phyloP scores from a whole-genome alignment of 2,113 vertebrate genomes.

The Phaethon lepturus region DNA sequence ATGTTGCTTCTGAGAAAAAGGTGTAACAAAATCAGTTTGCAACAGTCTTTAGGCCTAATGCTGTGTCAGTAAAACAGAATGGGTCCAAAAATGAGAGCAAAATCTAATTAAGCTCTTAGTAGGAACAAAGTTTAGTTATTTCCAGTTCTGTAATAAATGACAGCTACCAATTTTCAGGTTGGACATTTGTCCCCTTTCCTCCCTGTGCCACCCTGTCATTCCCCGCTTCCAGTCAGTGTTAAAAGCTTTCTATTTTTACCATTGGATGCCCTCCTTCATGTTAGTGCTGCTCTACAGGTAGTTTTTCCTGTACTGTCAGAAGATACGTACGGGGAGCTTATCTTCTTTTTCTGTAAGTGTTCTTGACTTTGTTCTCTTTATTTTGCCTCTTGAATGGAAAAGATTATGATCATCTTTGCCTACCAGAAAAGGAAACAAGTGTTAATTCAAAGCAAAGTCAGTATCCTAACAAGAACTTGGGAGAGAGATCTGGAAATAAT shows the following conservation, averaged over 20 bases:
- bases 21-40: neutral
- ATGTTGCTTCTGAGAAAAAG: neutral
- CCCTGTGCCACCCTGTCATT: too few relatives aligned
- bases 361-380: constrained; percentile 59
- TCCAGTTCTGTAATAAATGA: neutral
- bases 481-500: constrained; percentile 17
- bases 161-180: neutral
- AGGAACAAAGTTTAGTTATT: neutral
- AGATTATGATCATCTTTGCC: constrained; percentile 53
- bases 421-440: constrained; percentile 56
- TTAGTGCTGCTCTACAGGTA: neutral
- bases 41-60: neutral
- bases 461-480: neutral
- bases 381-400: constrained; percentile 32
- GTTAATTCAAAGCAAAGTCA: constrained; percentile 4
- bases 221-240: neutral
- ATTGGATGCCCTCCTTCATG: neutral
- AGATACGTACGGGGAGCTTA: constrained; percentile 65
- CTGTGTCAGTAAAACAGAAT: neutral
- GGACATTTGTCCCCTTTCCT: neutral
- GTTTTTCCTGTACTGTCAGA: neutral
- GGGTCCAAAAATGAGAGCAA: neutral
- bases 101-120: neutral
- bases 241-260: neutral
- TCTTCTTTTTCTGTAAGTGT: constrained; percentile 36